These are phyloP conservation scores for Strigamia crassipes DNA, from an alignment of 2,888 invertebrate genomes.

Conservation along the genomic window DNA sequence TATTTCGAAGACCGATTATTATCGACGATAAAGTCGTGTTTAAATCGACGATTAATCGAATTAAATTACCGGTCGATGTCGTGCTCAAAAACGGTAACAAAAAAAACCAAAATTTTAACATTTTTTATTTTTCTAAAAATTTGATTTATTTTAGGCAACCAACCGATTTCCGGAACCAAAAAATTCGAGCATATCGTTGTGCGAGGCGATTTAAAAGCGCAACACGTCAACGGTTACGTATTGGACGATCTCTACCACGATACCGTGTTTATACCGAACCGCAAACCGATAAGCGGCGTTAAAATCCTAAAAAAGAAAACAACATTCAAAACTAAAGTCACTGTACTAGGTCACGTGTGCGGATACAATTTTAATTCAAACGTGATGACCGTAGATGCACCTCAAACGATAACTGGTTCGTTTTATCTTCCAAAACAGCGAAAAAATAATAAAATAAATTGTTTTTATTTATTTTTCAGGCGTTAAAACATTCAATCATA, in stretches of 20 bases:
- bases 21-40: not conserved
- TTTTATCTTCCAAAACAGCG: too few species aligned
- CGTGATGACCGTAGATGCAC: not conserved
- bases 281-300: not conserved
- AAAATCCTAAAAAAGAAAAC: not conserved
- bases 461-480: too few species aligned
- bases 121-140: too few species aligned
- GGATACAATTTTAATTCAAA: not conserved
- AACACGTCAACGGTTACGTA: not conserved
- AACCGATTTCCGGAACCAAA: slow-evolving; percentile 25
- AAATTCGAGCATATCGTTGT: slow-evolving; percentile 1
- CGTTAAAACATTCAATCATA: not conserved
- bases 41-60: not conserved
- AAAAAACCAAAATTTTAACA: too few species aligned
- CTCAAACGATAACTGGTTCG: not conserved
- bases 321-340: not conserved
- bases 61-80: not conserved
- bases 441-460: too few species aligned
- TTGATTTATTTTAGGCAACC: not conserved
- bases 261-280: not conserved
- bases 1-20: not conserved
- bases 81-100: not conserved
- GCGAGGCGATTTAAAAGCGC: not conserved
- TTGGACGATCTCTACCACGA: not conserved
- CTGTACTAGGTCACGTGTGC: not conserved